Base-by-base conservation (phyloP, 2,113 vertebrate species). In the Philantomba maxwellii region DNA sequence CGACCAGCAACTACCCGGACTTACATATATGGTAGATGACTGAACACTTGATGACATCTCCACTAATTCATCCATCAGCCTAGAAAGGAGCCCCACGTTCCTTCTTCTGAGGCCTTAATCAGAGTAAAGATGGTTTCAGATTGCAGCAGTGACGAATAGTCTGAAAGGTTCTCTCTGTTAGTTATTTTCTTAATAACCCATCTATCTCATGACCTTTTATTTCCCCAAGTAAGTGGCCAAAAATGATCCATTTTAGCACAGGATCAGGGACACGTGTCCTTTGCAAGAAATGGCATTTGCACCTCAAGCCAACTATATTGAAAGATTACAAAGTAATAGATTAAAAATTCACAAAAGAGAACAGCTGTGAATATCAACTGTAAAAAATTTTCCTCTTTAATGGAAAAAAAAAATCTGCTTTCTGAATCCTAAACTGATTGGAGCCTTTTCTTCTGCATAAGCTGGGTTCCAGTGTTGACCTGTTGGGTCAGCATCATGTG, bases 161-260 rank as follows among this genome's bases (percentile, higher is more conserved):
- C 98, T 99, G 99, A 97, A 99, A 99, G 57, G 98, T 99, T 91
- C 99, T 98, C 98, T 99, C 99, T 99, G 99, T 99, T 98, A 99
- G 99, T 99, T 99, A 99, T 98, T 99, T 99, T 98, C 99, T 99
- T 98, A 99, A 98, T 85, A 99, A 98, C 83, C 99, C 99, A 98
- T 99, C 99, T 83, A 99, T 98, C 99, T 99, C 99, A 95, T 99
- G 99, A 70, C 99, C 99, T 95, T 98, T 99, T 91, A 99, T 98
- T 96, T 99, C 99, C 96, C 99, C 99, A 88, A 99, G 98, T 1
- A 99, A 98, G 93, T 99, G 99, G 4, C 99, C 97, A 99, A 98
- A 98, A 99, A 99, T 98, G 21, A 99, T 98, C 92, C 98, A 3
- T 45, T 21, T 99, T 58, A 99, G 96, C 73, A 98, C 39, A 14